Base-by-base conservation (phyloP, 2,113 vertebrate genomes). In the Muntiacus reevesi region DNA sequence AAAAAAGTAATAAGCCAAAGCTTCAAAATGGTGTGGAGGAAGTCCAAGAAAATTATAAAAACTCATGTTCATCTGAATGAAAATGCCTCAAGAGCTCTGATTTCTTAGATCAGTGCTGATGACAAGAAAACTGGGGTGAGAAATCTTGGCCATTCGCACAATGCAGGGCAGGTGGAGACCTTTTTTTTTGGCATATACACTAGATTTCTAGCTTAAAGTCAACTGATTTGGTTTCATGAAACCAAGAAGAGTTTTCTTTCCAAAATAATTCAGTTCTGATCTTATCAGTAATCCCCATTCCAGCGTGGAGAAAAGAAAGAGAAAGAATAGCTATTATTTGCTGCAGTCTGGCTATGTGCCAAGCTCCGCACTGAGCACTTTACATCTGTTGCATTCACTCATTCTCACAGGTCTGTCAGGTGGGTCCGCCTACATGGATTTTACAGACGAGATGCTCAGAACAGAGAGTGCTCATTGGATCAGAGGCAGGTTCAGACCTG, bases 41-140 rank as follows among this genome's bases (percentile, higher is more conserved):
- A 2, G 4, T 67, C 87, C 94, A 96, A 82, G 90, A 92, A 90
- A 97, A 92, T 83, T 60, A 76, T 2, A 52, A 87, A 47, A 21
- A 3, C 16, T 25, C 14, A 71, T 6, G 45, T 54, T 88, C 81
- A 91, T 89, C 55, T 62, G 81, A 95, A 76, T 85, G 60, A 78
- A 95, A 97, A 86, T 21, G 30, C n/a, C 21, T 19, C n/a, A 13
- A 27, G 57, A 57, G 7, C 10, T 85, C 84, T 90, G 25, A 87
- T 78, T 76, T 71, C 83, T 45, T 52, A 50, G 36, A 71, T 81
- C 11, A 6, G 36, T 45, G 76, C 10, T 13, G 45, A 91, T 25
- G 60, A 45, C 81, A 83, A 47, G 89, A 52, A 96, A 54, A 15
- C 45, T 3, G 1, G 10, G 25, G 59, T 87, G 82, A 92, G 76